Percentiles rank a stretch among this genome's conserved stretches.
Conservation (phyloP, 2,113 vertebrate genomes). For the Ailuropoda melanoleuca region DNA sequence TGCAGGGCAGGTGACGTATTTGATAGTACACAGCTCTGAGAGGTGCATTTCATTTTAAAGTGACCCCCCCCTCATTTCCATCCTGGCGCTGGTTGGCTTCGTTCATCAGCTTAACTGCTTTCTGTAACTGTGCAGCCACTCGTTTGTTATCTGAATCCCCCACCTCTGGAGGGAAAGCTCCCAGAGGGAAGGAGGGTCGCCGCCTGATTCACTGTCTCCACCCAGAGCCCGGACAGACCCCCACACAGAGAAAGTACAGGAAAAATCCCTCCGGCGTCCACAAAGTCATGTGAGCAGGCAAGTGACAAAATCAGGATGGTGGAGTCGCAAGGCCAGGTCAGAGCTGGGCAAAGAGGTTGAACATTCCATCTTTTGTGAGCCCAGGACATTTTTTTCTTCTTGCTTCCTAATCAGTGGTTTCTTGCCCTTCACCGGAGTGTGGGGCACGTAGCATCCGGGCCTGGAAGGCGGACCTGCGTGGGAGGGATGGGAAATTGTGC, state of each 20-base stretch:
- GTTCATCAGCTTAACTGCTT: neutral
- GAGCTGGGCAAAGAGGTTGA: neutral
- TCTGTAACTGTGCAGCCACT: neutral
- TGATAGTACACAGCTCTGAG: neutral
- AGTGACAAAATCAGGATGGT: neutral
- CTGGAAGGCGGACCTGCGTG: conserved; percentile 24
- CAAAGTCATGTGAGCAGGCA: neutral
- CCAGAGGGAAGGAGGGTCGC: neutral
- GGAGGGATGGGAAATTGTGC: conserved; percentile 43
- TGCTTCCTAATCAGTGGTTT: conserved; percentile 24
- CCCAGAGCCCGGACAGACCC: neutral
- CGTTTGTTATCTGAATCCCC: neutral
- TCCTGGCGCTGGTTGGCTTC: neutral
- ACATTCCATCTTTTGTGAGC: neutral
- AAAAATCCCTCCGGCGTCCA: neutral
- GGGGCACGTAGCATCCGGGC: neutral
- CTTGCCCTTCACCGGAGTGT: neutral
- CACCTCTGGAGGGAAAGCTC: neutral
- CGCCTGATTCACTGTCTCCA: neutral
- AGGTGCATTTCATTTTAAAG: neutral
- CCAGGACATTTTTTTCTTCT: neutral
- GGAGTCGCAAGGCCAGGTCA: neutral
- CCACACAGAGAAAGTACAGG: neutral
- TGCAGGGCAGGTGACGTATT: neutral
- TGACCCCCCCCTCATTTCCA: neutral